Conservation (phyloP, 2,113 vertebrate species). For the Accipiter cooperii region DNA sequence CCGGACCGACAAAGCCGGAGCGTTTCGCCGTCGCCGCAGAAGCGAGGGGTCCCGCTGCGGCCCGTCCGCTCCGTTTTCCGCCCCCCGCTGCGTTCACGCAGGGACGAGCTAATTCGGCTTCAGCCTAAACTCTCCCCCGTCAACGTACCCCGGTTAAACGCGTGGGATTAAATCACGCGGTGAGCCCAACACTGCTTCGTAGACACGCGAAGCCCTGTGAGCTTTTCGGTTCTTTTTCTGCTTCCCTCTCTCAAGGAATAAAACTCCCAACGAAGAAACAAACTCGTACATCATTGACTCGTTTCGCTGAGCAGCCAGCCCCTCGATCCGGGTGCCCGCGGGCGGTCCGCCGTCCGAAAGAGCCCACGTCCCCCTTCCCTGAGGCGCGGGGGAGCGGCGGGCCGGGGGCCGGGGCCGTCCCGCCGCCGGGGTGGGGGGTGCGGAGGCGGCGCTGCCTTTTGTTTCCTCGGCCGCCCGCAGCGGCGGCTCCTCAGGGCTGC, state of each 20-base stretch:
- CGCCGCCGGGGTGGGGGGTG: no score
- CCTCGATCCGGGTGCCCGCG: fast-evolving
- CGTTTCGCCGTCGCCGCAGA: fast-evolving
- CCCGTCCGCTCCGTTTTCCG: fast-evolving
- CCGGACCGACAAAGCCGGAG: background rate
- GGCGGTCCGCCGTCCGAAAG: fast-evolving
- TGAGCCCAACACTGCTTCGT: background rate
- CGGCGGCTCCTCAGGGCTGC: fast-evolving
- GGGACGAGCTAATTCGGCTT: fast-evolving
- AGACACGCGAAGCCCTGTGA: no score
- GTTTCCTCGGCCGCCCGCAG: fast-evolving
- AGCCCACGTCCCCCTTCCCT: fast-evolving
- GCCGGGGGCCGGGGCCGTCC: no score
- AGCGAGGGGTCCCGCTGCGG: background rate
- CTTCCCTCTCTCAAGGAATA: background rate
- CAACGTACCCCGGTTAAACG: fast-evolving
- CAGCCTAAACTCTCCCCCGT: background rate
- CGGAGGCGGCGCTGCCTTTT: no score
- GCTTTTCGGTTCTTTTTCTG: background rate
- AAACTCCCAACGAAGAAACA: fast-evolving
- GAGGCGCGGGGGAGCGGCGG: no score
- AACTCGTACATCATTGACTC: fast-evolving
- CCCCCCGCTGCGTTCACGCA: fast-evolving
- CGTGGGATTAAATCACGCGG: fast-evolving
- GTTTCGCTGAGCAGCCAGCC: fast-evolving